phyloP scores from a whole-genome alignment of 2,888 invertebrate species.

The Thecocarcelia acutangulata region DNA sequence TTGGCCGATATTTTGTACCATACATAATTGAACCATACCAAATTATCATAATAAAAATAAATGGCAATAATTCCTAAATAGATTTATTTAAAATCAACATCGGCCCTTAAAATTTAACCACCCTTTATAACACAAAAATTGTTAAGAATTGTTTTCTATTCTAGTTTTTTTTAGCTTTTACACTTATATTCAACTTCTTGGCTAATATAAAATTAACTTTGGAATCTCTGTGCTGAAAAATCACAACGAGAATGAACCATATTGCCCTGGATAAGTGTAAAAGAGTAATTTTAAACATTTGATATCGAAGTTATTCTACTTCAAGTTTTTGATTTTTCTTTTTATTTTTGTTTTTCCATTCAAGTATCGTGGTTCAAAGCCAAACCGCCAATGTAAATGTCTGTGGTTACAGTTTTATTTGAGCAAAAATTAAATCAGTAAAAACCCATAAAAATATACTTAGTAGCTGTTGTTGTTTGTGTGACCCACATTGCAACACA shows the following conservation, averaged over 20 bases:
- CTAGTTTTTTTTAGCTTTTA: too few relatives aligned
- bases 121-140: too few relatives aligned
- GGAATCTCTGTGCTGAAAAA: constrained; percentile 2
- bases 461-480: constrained; percentile 32
- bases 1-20: too few relatives aligned
- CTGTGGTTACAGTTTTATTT: constrained; percentile 53
- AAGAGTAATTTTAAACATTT: constrained; percentile 12
- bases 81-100: too few relatives aligned
- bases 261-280: constrained; percentile 20
- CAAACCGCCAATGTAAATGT: constrained; percentile 67
- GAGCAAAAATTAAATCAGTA: constrained; percentile 21
- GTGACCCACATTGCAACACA: constrained; percentile 58
- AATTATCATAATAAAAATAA: too few relatives aligned
- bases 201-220: background rate
- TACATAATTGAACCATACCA: too few relatives aligned
- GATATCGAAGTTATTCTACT: constrained; percentile 18
- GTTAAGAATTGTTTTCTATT: too few relatives aligned
- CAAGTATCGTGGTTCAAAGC: constrained; percentile 48
- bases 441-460: constrained; percentile 17
- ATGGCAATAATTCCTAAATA: too few relatives aligned
- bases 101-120: too few relatives aligned
- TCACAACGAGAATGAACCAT: constrained; percentile 8
- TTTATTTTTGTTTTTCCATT: constrained; percentile 20
- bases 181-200: background rate
- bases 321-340: background rate